These are phyloP conservation scores for Steromphala cineraria DNA, from an alignment of 2,888 invertebrate species.

Conservation along the genomic window DNA sequence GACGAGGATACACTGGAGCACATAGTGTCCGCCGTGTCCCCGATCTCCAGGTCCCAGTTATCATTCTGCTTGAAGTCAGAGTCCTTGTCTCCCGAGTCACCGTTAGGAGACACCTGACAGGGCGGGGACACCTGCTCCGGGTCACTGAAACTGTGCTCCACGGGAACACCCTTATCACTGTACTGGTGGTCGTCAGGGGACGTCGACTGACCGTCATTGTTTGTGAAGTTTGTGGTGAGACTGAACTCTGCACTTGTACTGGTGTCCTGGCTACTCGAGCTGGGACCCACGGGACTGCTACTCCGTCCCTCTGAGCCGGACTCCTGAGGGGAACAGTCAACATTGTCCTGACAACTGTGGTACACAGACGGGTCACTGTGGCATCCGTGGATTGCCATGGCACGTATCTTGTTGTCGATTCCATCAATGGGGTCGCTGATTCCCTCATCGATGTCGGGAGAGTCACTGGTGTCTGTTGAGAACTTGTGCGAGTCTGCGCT, in stretches of 20 bases:
- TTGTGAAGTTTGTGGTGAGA: conserved; percentile 44
- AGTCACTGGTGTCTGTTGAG: not conserved
- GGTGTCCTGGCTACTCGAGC: conserved; percentile 54
- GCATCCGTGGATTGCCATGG: conserved; percentile 35
- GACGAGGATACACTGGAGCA: not conserved
- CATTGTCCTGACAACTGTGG: conserved; percentile 45
- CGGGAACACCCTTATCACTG: conserved; percentile 31
- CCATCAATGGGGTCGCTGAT: conserved; percentile 26
- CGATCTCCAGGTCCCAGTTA: conserved; percentile 44
- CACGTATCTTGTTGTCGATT: conserved; percentile 21
- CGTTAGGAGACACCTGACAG: not conserved
- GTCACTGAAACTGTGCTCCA: conserved; percentile 31
- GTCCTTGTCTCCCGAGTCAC: not conserved
- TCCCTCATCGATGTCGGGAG: conserved; percentile 25
- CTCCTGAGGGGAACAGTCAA: conserved; percentile 31
- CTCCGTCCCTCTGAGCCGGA: conserved; percentile 42
- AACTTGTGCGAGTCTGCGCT: not conserved
- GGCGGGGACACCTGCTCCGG: not conserved
- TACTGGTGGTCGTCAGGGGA: conserved; percentile 42
- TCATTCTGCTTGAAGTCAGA: conserved; percentile 33
- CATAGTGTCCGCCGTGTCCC: conserved; percentile 7
- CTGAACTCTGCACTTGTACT: conserved; percentile 63
- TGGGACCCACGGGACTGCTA: conserved; percentile 46
- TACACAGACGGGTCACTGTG: conserved; percentile 63
- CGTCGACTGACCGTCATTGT: conserved; percentile 46